Percentiles rank a stretch among this genome's conserved stretches.
Evolutionary conservation across 2,797 vertebrate species (phyloP).

Genomic region (Natrix natrix): DNA sequence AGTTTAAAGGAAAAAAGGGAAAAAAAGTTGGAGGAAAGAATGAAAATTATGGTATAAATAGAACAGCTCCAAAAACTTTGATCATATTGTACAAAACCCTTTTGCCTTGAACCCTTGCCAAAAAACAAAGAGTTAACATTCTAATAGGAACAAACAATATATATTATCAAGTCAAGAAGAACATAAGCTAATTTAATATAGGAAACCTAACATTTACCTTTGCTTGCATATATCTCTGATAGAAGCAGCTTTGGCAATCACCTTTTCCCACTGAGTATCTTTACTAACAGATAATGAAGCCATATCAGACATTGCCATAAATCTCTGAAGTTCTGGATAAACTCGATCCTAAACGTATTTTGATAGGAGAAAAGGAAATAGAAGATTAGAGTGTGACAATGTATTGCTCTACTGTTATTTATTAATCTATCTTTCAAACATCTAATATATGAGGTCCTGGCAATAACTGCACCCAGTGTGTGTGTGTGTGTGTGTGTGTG

Average conservation of each 20-base stretch:
- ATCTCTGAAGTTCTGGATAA: slow-evolving; percentile 89
- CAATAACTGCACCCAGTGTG: not conserved
- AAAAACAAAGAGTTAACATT: not conserved
- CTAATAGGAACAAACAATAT: not conserved
- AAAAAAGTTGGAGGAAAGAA: not conserved
- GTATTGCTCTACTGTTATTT: slow-evolving; percentile 16
- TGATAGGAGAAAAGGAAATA: slow-evolving; percentile 23
- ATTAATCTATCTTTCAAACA: slow-evolving; percentile 31
- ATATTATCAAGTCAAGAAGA: not conserved
- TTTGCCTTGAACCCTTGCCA: not conserved
- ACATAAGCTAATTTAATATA: not conserved
- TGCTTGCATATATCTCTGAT: slow-evolving; percentile 90
- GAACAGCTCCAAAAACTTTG: not conserved
- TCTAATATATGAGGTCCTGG: not conserved
- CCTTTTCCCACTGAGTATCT: slow-evolving; percentile 88
- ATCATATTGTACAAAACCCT: not conserved
- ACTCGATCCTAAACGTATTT: slow-evolving; percentile 83
- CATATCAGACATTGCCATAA: slow-evolving; percentile 77
- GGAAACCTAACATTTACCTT: slow-evolving; percentile 71
- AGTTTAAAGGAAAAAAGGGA: not conserved
- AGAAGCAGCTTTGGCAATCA: slow-evolving; percentile 87
- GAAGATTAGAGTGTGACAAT: not conserved
- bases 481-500: not conserved
- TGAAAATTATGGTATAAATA: not conserved
- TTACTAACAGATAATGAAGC: slow-evolving; percentile 74